Percentiles rank a stretch among this genome's conserved stretches.
phyloP scores from a whole-genome alignment of 2,113 vertebrate species.

The Deroptyus accipitrinus region DNA sequence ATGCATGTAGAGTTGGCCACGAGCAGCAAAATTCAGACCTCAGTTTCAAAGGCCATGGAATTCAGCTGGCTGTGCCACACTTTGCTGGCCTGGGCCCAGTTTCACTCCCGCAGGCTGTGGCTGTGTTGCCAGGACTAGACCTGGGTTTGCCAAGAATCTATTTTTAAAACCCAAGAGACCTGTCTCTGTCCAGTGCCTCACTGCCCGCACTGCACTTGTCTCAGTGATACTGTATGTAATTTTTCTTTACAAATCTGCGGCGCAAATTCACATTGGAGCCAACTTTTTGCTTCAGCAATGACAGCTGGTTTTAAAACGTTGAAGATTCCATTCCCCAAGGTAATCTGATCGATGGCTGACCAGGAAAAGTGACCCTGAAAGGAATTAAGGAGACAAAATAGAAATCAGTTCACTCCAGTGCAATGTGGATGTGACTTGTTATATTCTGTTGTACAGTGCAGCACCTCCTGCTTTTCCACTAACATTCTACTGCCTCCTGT shows the following conservation, averaged over 20 bases:
- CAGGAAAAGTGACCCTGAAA: background rate
- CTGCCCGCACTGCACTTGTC: background rate
- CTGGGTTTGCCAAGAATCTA: background rate
- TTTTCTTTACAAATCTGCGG: background rate
- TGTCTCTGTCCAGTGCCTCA: background rate
- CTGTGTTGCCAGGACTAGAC: background rate
- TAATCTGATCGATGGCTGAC: background rate
- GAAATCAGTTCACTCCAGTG: background rate
- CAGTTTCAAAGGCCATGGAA: background rate
- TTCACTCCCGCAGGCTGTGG: background rate
- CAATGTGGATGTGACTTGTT: background rate
- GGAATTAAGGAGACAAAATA: background rate
- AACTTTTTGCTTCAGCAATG: background rate
- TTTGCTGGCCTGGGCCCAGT: background rate
- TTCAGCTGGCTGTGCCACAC: background rate
- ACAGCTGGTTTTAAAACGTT: background rate
- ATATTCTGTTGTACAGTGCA: background rate
- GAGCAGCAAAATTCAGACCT: background rate
- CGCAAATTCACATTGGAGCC: background rate
- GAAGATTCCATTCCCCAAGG: background rate
- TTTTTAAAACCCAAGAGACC: background rate
- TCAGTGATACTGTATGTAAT: background rate
- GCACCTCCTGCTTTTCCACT: background rate
- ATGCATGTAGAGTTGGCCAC: background rate
- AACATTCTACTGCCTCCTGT: background rate